Percentiles rank a stretch among this genome's conserved stretches.
Evolutionary conservation across 2,113 vertebrate genomes (phyloP).

Genomic region (Camelus bactrianus): DNA sequence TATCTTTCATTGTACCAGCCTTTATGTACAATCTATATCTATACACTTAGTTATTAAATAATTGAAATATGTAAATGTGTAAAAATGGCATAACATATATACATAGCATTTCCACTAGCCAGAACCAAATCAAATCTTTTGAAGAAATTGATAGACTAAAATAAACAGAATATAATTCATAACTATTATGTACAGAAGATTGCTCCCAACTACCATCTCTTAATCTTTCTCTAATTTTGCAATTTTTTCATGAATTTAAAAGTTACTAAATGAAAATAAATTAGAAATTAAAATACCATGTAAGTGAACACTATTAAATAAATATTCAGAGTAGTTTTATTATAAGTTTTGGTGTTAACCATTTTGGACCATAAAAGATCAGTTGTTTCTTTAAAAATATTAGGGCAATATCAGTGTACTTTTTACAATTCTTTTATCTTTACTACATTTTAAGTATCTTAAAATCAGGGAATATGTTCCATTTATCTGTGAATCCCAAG

Average conservation of each 20-base stretch:
- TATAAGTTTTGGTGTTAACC: background rate
- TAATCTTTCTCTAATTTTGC: background rate
- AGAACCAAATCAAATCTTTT: background rate
- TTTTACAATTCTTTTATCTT: background rate
- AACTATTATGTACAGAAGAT: background rate
- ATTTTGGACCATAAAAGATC: background rate
- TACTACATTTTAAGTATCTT: constrained; percentile 21
- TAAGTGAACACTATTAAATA: background rate
- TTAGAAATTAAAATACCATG: background rate
- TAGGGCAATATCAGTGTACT: background rate
- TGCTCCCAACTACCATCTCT: background rate
- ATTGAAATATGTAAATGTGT: background rate
- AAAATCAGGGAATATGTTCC: background rate
- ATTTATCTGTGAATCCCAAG: background rate
- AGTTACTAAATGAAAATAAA: constrained; percentile 37
- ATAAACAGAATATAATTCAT: constrained; percentile 1
- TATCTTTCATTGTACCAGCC: background rate
- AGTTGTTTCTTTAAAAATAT: background rate
- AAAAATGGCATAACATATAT: background rate
- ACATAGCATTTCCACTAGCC: background rate
- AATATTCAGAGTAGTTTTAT: background rate
- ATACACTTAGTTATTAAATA: background rate
- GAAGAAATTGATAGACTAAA: constrained; percentile 1
- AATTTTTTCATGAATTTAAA: constrained; percentile 20
- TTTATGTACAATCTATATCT: background rate